These are phyloP conservation scores for Myotis myotis DNA, from an alignment of 2,797 vertebrate genomes.

Conservation along the genomic window DNA sequence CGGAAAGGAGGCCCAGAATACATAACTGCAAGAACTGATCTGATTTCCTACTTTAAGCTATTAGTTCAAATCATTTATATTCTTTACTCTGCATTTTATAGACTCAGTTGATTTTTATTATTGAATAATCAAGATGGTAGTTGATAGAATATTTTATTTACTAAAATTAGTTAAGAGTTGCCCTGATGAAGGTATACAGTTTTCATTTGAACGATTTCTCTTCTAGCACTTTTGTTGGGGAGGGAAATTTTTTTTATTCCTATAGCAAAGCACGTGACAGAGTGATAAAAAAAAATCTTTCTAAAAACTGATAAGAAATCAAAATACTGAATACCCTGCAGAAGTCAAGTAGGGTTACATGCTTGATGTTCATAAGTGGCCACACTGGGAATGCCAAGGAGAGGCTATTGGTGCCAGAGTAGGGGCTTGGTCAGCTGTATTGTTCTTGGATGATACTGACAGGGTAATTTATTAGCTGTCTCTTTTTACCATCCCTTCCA, in stretches of 20 bases:
- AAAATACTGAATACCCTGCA: not conserved
- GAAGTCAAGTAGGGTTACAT: not conserved
- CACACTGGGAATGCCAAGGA: not conserved
- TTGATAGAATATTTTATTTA: slow-evolving; percentile 53
- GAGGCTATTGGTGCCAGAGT: not conserved
- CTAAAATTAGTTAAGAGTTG: slow-evolving; percentile 32
- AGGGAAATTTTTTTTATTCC: not conserved
- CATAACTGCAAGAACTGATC: not conserved
- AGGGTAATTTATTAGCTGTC: not conserved
- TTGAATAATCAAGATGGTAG: slow-evolving; percentile 49
- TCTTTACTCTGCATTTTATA: slow-evolving; percentile 22
- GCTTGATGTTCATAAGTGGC: not conserved
- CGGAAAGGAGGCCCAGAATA: not conserved
- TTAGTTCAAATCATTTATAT: slow-evolving; percentile 35
- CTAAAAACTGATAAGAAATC: not conserved
- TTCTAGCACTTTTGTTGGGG: slow-evolving; percentile 17
- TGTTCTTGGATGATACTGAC: not conserved
- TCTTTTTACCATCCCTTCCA: not conserved
- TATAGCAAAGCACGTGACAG: not conserved
- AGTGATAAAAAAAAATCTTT: slow-evolving; percentile 31
- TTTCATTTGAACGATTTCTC: slow-evolving; percentile 46
- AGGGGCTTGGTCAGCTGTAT: not conserved
- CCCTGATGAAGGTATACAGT: not conserved
- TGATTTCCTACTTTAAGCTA: slow-evolving; percentile 25
- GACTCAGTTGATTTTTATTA: not conserved